A percentile compares a stretch with the other conserved stretches of the same genome.
phyloP scores from a whole-genome alignment of 2,797 vertebrate species.

The Halcyon badia region DNA sequence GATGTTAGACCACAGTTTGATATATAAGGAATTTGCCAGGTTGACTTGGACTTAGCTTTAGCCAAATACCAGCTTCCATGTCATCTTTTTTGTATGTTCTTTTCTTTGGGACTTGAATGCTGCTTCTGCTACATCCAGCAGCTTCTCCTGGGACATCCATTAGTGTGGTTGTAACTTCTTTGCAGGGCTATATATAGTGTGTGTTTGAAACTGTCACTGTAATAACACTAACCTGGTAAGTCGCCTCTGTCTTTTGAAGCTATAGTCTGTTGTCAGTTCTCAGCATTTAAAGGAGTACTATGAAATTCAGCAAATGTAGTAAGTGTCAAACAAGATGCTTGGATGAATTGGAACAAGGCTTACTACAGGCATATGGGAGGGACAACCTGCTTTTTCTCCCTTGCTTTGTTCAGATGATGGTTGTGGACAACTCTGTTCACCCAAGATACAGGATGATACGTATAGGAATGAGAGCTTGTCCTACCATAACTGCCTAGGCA shows the following conservation, averaged over 20 bases:
- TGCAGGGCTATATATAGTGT: background rate
- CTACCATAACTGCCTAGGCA: background rate
- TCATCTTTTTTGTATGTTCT: accelerated
- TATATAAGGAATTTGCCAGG: background rate
- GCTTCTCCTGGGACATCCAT: background rate
- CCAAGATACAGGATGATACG: background rate
- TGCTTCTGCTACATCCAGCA: background rate
- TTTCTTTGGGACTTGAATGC: background rate
- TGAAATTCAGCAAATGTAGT: background rate
- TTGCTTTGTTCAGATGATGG: background rate
- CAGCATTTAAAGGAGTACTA: background rate
- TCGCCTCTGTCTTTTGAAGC: background rate
- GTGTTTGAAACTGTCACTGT: background rate
- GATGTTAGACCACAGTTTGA: background rate
- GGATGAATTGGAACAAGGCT: background rate
- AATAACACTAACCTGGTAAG: background rate
- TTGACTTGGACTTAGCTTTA: background rate
- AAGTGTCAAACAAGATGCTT: background rate
- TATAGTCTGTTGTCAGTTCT: background rate
- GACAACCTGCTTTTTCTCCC: background rate
- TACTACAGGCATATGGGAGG: background rate
- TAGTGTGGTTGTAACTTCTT: background rate
- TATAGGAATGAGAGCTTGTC: background rate
- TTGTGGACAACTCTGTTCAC: background rate
- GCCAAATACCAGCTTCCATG: background rate